These are phyloP conservation scores for Otocyon megalotis DNA, from an alignment of 2,113 vertebrate genomes.

Conservation along the genomic window DNA sequence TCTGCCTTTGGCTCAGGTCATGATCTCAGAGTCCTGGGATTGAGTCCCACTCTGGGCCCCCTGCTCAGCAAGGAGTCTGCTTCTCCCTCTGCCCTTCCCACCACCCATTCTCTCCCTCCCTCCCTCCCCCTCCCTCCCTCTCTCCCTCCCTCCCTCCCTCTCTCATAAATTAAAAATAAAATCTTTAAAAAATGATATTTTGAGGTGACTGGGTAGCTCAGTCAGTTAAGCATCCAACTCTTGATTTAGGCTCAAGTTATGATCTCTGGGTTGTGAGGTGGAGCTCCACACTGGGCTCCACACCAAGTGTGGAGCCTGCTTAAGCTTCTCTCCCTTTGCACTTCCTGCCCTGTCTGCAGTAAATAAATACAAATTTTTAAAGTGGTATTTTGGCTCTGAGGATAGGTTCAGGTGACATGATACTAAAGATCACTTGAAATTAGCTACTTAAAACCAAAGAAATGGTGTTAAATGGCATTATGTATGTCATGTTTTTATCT, in stretches of 20 bases:
- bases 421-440: slow-evolving; percentile 43
- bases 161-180: too few species aligned
- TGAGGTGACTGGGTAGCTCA: too few species aligned
- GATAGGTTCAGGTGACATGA: neutral
- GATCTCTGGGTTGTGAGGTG: neutral
- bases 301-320: neutral
- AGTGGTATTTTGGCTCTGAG: slow-evolving; percentile 3
- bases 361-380: neutral
- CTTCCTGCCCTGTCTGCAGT: neutral
- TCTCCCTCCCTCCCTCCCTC: too few species aligned
- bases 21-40: neutral
- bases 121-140: too few species aligned
- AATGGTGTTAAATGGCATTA: neutral
- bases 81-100: too few species aligned
- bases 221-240: too few species aligned
- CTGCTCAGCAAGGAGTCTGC: too few species aligned
- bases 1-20: neutral
- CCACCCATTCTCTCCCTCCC: too few species aligned
- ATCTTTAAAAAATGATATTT: too few species aligned
- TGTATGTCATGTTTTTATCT: neutral
- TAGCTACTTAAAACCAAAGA: slow-evolving; percentile 33
- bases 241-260: too few species aligned
- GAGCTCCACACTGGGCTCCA: neutral
- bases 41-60: too few species aligned
- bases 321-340: neutral